phyloP scores from a whole-genome alignment of 1,140 invertebrate genomes.

The Brachionus calyciflorus region DNA sequence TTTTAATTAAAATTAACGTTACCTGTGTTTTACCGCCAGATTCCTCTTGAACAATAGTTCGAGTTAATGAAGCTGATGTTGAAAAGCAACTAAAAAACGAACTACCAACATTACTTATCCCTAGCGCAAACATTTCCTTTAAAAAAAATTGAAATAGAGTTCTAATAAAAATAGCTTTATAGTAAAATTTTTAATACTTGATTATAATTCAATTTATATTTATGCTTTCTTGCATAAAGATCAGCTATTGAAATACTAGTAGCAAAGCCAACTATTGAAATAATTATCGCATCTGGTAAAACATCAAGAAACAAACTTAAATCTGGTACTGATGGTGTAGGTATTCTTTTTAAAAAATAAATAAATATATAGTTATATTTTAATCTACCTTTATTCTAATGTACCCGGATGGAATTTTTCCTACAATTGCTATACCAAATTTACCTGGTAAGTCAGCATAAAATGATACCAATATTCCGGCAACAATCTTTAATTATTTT shows the following conservation, averaged over 20 bases:
- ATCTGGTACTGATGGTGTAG: neutral
- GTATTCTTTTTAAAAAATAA: too few relatives aligned
- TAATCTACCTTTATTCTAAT: too few relatives aligned
- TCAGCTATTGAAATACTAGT: constrained; percentile 87
- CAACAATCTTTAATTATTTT: neutral
- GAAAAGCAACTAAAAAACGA: too few relatives aligned
- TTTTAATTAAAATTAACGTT: too few relatives aligned
- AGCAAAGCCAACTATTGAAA: constrained; percentile 83
- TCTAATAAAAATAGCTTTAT: neutral
- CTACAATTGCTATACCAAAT: neutral
- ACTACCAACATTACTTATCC: too few relatives aligned
- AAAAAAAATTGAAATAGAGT: constrained; percentile 50
- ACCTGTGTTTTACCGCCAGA: too few relatives aligned
- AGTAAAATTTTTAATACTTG: constrained; percentile 67
- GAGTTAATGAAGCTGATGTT: too few relatives aligned
- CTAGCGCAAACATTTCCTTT: constrained; percentile 63
- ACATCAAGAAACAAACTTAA: constrained; percentile 49
- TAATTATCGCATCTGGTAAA: constrained; percentile 69
- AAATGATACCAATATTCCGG: neutral
- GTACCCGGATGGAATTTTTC: neutral
- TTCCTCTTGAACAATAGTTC: too few relatives aligned
- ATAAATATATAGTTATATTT: too few relatives aligned
- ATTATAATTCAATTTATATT: constrained; percentile 81
- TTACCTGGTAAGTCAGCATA: neutral
- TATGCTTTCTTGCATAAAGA: constrained; percentile 80